phyloP scores from a whole-genome alignment of 2,888 invertebrate species.

The Nemotelus nigrinus region DNA sequence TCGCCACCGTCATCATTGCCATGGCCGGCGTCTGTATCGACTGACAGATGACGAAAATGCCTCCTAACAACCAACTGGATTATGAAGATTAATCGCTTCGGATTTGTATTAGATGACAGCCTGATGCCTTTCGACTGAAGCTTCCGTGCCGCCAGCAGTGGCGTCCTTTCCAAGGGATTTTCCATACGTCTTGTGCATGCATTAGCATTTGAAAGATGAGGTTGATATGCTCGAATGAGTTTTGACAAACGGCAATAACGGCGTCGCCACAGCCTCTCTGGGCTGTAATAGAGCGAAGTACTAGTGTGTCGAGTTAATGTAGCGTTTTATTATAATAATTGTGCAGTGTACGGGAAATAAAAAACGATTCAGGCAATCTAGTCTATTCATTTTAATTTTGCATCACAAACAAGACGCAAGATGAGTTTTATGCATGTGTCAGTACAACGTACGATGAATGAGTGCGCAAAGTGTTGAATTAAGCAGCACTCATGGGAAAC shows the following conservation, averaged over 20 bases:
- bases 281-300: not conserved
- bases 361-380: constrained; percentile 34
- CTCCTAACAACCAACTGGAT: constrained; percentile 48
- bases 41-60: constrained; percentile 51
- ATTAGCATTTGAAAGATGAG: constrained; percentile 39
- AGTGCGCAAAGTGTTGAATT: not conserved
- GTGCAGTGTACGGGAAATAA: constrained; percentile 34
- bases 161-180: not conserved
- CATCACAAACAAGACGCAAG: constrained; percentile 12
- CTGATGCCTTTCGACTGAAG: constrained; percentile 22
- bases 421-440: constrained; percentile 30
- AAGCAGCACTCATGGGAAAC: too few relatives aligned
- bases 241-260: constrained; percentile 29
- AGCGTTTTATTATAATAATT: constrained; percentile 47
- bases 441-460: not conserved
- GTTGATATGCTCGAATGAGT: not conserved
- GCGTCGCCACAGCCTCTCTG: not conserved
- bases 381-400: not conserved
- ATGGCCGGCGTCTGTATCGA: constrained; percentile 6
- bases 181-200: not conserved
- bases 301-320: constrained; percentile 45
- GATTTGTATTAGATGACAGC: constrained; percentile 46
- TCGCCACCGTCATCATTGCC: not conserved
- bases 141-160: not conserved
- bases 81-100: constrained; percentile 50